Conservation (phyloP, 2,888 invertebrate genomes). For the Lydus trimaculatus region DNA sequence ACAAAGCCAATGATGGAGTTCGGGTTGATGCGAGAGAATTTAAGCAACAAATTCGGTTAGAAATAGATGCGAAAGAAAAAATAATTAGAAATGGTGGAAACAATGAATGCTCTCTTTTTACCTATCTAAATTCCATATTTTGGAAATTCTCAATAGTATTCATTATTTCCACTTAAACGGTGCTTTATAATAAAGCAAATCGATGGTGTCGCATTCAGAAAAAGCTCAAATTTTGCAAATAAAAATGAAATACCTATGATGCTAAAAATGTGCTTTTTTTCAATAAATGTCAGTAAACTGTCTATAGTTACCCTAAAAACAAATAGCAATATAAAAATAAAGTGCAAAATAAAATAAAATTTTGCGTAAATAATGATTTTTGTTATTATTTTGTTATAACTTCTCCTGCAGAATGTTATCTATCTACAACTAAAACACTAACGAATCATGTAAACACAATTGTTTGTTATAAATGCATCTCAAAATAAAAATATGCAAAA, state of each 20-base stretch:
- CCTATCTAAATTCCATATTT: no score
- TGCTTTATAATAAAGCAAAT: neutral
- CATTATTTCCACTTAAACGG: neutral
- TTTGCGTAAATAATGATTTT: no score
- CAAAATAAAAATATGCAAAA: constrained; percentile 35
- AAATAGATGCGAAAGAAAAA: neutral
- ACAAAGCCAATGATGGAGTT: neutral
- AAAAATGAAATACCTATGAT: constrained; percentile 7
- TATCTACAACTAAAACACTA: constrained; percentile 16
- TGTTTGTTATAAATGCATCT: neutral
- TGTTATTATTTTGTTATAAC: neutral
- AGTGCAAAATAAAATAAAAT: constrained; percentile 17
- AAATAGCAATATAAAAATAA: constrained; percentile 35
- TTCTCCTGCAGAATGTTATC: constrained; percentile 8
- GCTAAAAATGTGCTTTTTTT: constrained; percentile 11
- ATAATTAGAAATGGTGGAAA: neutral
- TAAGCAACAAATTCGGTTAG: neutral
- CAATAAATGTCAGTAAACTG: constrained; percentile 43
- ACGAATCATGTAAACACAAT: constrained; percentile 25
- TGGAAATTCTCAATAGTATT: no score
- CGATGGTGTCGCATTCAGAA: neutral
- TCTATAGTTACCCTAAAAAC: constrained; percentile 48
- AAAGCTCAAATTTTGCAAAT: neutral
- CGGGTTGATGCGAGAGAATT: neutral
- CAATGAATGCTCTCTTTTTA: neutral